Base-by-base conservation (phyloP, 37 sponge, comb jelly and placozoan genomes). In the Spongilla lacustris region DNA sequence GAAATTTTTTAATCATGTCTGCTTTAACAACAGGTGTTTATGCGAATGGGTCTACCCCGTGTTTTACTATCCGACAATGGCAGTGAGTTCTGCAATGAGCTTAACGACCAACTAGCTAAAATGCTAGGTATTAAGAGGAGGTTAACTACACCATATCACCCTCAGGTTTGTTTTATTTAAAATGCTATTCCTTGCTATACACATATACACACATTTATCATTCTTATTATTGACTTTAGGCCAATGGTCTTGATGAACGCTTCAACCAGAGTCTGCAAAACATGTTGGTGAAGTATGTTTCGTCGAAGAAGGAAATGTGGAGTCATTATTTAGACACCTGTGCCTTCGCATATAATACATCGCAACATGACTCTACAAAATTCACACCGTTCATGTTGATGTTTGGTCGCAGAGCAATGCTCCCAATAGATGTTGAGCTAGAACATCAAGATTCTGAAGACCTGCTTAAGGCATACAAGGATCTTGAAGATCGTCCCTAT, bases 321-420 rank as follows among this genome's bases (percentile, higher is more conserved):
- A 75, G 72, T 50, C 49, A 50, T 50, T 87, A 77, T 67, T 68
- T 91, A 74, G 88, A 91, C 66, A 70, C 91, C 12, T 93, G 91
- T 83, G 84, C 91, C 23, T 90, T 87, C 87, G 91, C 90, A 1
- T 93, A 93, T 69, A 93, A 93, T 72, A 93, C 94, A 26, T 86
- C 91, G 27, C 34, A 37, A 12, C 94, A 94, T 73, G 91, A 94
- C 21, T 94, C 91, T 9, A 72, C 91, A 8, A 77, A 88, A 36
- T 91, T 70, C 85, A 77, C 91, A n/a, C 94, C 94, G 22, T 94
- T 94, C 73, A 38, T 84, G 36, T 30, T 94, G 66, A 94, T 87
- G 94, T 91, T 94, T 67, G 71, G 75, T 46, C 75, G 89, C 25
- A 28, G 36, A 48, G 94, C 91, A 23, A 79, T 70, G 4, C 49